Evolutionary conservation across 2,888 invertebrate genomes (phyloP), one percentile per base, ranked within the genome.

Genomic region (Cheilosia pagana): DNA sequence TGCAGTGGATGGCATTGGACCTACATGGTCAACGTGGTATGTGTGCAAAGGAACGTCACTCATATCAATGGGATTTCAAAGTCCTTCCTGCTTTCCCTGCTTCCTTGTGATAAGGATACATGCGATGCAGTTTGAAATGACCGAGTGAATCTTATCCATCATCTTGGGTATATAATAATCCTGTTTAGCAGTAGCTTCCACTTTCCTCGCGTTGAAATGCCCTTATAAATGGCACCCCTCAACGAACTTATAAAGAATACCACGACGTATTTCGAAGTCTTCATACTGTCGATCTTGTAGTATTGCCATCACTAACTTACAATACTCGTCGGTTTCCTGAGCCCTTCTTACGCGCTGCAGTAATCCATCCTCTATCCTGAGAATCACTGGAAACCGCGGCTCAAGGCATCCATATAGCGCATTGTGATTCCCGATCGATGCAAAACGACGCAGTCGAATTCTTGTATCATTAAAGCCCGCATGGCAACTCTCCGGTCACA

Each of bases 401-500:
- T 25, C 25, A 25, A 25, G 25, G 25, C 25, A 7, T 25, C 25
- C 5, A 81, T 63, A 45, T 81, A 70, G 35, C 39, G 53, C 70
- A 81, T 77, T 1, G 25, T 21, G 2, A 7, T 39, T 1, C 67
- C 50, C n/a, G 19, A 14, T 0, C 53, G 23, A n/a, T 77, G 71
- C 28, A 74, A 53, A 3, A 75, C 39, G 1, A 3, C 25, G 6
- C 41, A 52, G 12, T 75, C 28, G 43, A 31, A 81, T 7, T 75
- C 74, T n/a, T 75, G 59, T 4, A 79, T 31, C 14, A 74, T 48
- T 0, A 77, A 16, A 3, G 53, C 39, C 68, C 67, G 62, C 8
- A 67, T 35, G 41, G 59, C 65, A 10, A 77, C 77, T 25, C 70
- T 52, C 10, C 10, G 71, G 31, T 8, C 52, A 41, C 14, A 77